Base-by-base conservation (phyloP, 2,113 vertebrate species). In the Sinocyclocheilus maitianheensis region DNA sequence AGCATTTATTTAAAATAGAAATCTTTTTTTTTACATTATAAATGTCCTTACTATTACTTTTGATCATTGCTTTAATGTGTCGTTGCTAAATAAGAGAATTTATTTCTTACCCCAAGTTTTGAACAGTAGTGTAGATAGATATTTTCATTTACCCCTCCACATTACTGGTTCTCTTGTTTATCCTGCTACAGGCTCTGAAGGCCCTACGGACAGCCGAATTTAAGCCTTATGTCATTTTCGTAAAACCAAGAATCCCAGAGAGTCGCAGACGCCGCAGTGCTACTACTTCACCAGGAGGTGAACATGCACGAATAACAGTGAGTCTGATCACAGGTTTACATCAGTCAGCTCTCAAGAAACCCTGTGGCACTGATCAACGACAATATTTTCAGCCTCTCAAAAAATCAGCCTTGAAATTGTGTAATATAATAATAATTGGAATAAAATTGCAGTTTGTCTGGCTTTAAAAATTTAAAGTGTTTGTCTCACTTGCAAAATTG, bases 141-240 rank as follows among this genome's bases (percentile, higher is more conserved):
- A 48, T 2, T 48, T 2, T 11, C 0, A 48, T 48, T 48, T 48
- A 12, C 24, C n/a, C 7, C 6, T 18, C 24, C 46, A 71, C 34
- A 10, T 30, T 34, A 55, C 3, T 53, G 4, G 3, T 60, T 53
- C 6, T 55, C 14, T 81, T 63, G 51, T 22, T 81, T 55, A n/a
- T 51, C 24, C 1, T 83, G 75, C 55, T 20, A 12, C 93, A 99
- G 98, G 97, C 97, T 46, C 89, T 99, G 87, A 97, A 93, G 90
- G 96, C 96, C 40, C 91, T 99, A 92, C 95, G 97, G 90, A 98
- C 97, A 40, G 91, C 96, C 0, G 97, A 98, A 90, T 99, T 98
- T 91, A 99, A 98, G 87, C 97, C 98, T 48, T 98, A 96, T 0
- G 92, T 99, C 24, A 94, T 99, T 87, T 97, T 97, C 81, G 96